A percentile compares a stretch with the other conserved stretches of the same genome.
phyloP scores from a whole-genome alignment of 2,113 vertebrate genomes.

The Hemibagrus wyckioides region DNA sequence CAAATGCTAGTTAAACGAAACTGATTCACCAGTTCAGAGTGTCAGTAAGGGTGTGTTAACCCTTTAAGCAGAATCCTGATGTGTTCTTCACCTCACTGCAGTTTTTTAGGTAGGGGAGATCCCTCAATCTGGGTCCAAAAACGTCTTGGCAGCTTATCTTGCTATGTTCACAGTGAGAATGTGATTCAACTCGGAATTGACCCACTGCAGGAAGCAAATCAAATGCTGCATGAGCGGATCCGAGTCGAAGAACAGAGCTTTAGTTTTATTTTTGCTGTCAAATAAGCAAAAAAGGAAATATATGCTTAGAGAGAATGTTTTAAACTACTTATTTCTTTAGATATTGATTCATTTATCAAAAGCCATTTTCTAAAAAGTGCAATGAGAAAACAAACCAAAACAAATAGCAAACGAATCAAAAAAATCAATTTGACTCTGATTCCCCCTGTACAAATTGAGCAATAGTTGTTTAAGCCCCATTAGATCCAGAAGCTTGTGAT shows the following conservation, averaged over 20 bases:
- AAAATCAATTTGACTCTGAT: background rate
- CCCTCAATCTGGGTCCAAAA: background rate
- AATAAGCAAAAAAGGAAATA: background rate
- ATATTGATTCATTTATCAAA: background rate
- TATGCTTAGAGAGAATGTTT: background rate
- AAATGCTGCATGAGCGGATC: background rate
- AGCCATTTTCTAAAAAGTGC: background rate
- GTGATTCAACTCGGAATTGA: background rate
- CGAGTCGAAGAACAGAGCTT: background rate
- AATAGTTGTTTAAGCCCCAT: background rate
- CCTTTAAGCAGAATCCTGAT: background rate
- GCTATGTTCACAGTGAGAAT: background rate
- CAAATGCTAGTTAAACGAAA: background rate
- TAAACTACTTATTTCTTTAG: background rate
- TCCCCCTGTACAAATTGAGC: background rate
- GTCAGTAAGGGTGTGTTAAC: background rate
- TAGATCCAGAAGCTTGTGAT: background rate
- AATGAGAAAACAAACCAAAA: background rate
- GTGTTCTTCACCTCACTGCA: background rate
- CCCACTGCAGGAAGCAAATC: background rate
- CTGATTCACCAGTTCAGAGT: background rate
- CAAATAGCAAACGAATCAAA: background rate
- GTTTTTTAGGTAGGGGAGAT: background rate
- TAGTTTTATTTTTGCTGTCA: background rate
- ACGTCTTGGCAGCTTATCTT: background rate